Conservation (phyloP, 2,797 vertebrate genomes). For the Lepilemur septentrionalis region DNA sequence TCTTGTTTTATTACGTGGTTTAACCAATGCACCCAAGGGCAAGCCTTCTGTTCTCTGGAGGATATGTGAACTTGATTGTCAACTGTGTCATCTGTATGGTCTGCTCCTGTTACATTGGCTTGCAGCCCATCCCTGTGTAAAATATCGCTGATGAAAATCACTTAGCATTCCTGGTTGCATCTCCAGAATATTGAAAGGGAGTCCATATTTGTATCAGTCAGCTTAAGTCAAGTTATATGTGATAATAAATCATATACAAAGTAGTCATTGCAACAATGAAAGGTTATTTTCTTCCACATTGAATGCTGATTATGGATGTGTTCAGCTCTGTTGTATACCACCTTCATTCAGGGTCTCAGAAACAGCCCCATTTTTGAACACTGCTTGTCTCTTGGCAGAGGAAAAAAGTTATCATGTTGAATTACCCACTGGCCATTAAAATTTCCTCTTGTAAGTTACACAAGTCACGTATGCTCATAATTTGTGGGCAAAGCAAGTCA, state of each 20-base stretch:
- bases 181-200: neutral
- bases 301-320: neutral
- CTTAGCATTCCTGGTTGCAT: neutral
- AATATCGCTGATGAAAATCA: slow-evolving; percentile 25
- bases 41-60: slow-evolving; percentile 31
- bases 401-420: neutral
- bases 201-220: slow-evolving; percentile 1
- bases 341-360: neutral
- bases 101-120: neutral
- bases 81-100: neutral
- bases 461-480: neutral
- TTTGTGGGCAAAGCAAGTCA: neutral
- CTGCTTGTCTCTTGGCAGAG: neutral
- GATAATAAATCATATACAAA: neutral
- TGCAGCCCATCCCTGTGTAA: neutral
- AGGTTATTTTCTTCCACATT: neutral
- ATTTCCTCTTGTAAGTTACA: neutral
- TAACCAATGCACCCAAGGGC: slow-evolving; percentile 28
- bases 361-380: neutral
- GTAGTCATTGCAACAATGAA: neutral
- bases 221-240: neutral
- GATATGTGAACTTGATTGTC: neutral
- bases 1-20: neutral
- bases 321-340: neutral
- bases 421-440: neutral